Base-by-base conservation (phyloP, 30 jellyfish, hydroid and myxozoan species). In the Aurelia sp. region DNA sequence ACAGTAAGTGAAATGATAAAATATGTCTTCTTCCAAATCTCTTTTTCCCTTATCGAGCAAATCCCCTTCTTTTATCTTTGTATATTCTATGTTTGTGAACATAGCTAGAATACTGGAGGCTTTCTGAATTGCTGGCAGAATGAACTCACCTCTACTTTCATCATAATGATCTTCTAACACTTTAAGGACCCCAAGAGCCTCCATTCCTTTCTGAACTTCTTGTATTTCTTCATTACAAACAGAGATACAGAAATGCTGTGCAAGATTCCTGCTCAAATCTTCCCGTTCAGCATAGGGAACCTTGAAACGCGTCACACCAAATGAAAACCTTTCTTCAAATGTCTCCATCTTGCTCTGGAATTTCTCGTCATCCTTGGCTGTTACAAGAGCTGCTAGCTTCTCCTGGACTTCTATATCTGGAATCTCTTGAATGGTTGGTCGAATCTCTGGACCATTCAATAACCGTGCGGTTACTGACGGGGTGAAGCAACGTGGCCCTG, bases 231-330 rank as follows among this genome's bases (percentile, higher is more conserved):
- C 76, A 19, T 30, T 18, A 31, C 76, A 11, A 65, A 31, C 51
- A 31, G 76, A 65, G n/a, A 65, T 13, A 2, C 76, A 65, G 24
- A 69, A 69, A 38, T 69, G 80, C 61, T 9, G 80, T 40, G 62
- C 61, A 22, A 69, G 4, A 33, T 69, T 17, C 41, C 53, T 69
- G 60, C 48, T 48, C 20, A 69, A 65, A 52, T 69, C 60, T 17
- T 35, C 61, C 17, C 80, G 20, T 24, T 69, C 62, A 17, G 13
- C 80, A 27, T 21, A 69, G 41, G 33, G 22, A 21, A 69, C 80
- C 11, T 69, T 40, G 80, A 69, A 52, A 11, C 20, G n/a, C 18
- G 80, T 69, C 13, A 69, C 80, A 3, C 80, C 80, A 69, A 69
- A 33, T 57, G 53, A 22, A 69, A 21, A 69, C 41, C 80, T 69